Base-by-base conservation (phyloP, 2,797 vertebrate genomes). In the Alauda arvensis region DNA sequence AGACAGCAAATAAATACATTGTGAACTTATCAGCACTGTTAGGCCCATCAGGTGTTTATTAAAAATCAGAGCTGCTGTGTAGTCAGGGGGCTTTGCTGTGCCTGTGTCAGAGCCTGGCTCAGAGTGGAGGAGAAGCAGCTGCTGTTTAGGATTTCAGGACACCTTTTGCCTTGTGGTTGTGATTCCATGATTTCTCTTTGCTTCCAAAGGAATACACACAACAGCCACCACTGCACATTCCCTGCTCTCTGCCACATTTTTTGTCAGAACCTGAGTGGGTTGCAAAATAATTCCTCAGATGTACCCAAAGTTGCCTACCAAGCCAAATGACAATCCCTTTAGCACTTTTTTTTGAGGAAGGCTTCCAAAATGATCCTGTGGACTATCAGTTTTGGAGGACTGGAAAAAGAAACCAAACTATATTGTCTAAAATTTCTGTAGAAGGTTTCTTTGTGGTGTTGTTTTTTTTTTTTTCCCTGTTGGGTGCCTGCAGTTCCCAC, bases 141-240 rank as follows among this genome's bases (percentile, higher is more conserved):
- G 37, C 60, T 78, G 39, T n/a, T 87, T 12, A 49, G 87, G 49
- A 19, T 90, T 85, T 83, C 80, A 76, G 87, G 67, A 42, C 45
- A 19, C 52, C 28, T 91, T 78, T 90, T 90, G 74, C 63, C 42
- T 92, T 85, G 70, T n/a, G n/a, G n/a, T n/a, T n/a, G n/a, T n/a
- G n/a, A n/a, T n/a, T n/a, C n/a, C n/a, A n/a, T n/a, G n/a, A n/a
- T n/a, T 42, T 31, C 33, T 45, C 77, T 57, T 66, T 69, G 46
- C 49, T 57, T 63, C 70, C 83, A 78, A 60, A 31, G 6, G 4
- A 43, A 39, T 40, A 21, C 24, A 46, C 19, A 31, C 8, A 3
- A 34, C 52, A 45, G 57, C 48, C 74, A 43, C 29, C n/a, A 5
- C 6, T 62, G 81, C 75, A 68, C 21, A 4, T 26, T 72, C 74